Base-by-base conservation (phyloP, 2,797 vertebrate species). In the Thunnus albacares region DNA sequence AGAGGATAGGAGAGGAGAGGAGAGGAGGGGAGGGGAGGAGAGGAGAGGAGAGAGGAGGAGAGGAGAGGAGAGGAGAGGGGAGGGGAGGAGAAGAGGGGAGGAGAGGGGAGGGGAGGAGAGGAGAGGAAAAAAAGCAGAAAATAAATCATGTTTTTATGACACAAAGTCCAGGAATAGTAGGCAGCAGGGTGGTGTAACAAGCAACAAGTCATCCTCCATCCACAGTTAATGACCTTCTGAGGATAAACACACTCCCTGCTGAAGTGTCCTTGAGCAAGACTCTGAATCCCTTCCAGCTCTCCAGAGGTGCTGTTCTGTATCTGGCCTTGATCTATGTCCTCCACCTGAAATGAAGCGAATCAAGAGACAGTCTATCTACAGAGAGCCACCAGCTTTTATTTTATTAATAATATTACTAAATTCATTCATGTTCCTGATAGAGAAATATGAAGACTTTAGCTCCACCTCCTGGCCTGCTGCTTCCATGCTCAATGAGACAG, bases 181-280 rank as follows among this genome's bases (percentile, higher is more conserved):
- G 76, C 85, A 89, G 59, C 71, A 78, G 69, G 47, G 80, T 80
- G 75, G 47, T 57, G 53, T 74, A 75, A 79, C 69, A 57, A 79
- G 77, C 80, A 83, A 77, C 75, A 84, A 81, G 62, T 70, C 51
- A 49, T 79, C 75, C 77, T 85, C 58, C 56, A 57, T 66, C n/a
- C 26, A 61, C 33, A 83, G 79, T 68, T 89, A 83, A 75, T 70
- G 76, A 89, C 75, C 83, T 77, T 72, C 14, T 63, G 47, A 59
- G 59, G 60, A 83, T 80, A 80, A 89, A 87, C 77, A 78, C 60
- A 79, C 82, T 80, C 83, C 79, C 82, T 79, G 69, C 83, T 80
- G 71, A 83, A 86, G 80, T 84, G 79, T 89, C 88, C 89, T 87
- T 90, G 77, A 85, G 77, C 62, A 82, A 64, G 38, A 53, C 22